Conservation (phyloP, 2,888 invertebrate genomes). For the Drosophila pegasa region DNA sequence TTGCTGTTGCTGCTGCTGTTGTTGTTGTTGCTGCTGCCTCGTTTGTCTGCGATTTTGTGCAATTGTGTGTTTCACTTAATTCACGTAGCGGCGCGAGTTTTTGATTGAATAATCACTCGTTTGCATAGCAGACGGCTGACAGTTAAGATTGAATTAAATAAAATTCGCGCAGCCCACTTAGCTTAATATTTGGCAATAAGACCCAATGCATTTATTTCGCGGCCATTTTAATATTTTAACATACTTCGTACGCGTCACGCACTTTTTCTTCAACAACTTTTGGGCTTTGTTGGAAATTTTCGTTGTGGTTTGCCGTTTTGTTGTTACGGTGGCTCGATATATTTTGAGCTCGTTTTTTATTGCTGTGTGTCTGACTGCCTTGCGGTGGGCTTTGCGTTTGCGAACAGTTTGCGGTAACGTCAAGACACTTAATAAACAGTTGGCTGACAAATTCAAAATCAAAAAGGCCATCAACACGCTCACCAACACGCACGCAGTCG, state of each 20-base stretch:
- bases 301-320: neutral
- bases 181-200: conserved; percentile 45
- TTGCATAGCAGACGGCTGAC: conserved; percentile 64
- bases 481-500: conserved; percentile 31
- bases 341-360: conserved; percentile 1
- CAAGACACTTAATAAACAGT: conserved; percentile 82
- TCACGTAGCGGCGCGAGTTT: conserved; percentile 74
- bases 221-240: conserved; percentile 49
- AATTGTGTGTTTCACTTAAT: conserved; percentile 76
- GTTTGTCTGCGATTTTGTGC: conserved; percentile 66
- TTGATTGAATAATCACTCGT: conserved; percentile 79
- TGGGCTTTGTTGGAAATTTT: neutral
- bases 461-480: conserved; percentile 73
- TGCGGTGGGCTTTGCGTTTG: conserved; percentile 54
- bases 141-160: conserved; percentile 60
- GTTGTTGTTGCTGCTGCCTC: conserved; percentile 34
- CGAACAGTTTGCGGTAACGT: conserved; percentile 78
- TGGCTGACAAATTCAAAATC: conserved; percentile 80
- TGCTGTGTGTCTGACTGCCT: conserved; percentile 17
- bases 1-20: conserved; percentile 11
- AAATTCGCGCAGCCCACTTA: conserved; percentile 34
- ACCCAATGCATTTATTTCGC: conserved; percentile 33
- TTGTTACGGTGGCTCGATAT: conserved; percentile 1
- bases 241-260: conserved; percentile 41
- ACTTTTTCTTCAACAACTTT: conserved; percentile 25